phyloP scores from a whole-genome alignment of 2,113 vertebrate species.

The Nyctereutes procyonoides region DNA sequence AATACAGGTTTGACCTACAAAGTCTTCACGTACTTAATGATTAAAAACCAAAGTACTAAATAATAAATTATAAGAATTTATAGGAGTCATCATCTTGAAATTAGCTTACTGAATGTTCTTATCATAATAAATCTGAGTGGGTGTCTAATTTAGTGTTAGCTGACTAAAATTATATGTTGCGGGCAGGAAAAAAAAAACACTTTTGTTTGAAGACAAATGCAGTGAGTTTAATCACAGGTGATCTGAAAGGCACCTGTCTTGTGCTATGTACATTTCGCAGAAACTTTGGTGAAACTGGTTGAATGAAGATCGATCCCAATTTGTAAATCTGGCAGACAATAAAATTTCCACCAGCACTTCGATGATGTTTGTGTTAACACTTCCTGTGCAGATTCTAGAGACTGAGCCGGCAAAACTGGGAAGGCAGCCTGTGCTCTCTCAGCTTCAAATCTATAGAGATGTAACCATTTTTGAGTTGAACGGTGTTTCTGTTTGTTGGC shows the following conservation, averaged over 20 bases:
- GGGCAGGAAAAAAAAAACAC: slow-evolving; percentile 85
- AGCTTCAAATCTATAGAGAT: not conserved
- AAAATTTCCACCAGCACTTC: slow-evolving; percentile 69
- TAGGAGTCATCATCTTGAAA: slow-evolving; percentile 94
- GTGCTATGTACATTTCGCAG: not conserved
- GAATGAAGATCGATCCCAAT: slow-evolving; percentile 81
- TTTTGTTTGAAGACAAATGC: slow-evolving; percentile 92
- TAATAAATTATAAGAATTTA: slow-evolving; percentile 95
- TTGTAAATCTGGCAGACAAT: slow-evolving; percentile 81
- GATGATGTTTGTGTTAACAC: slow-evolving; percentile 75
- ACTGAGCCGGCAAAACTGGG: not conserved
- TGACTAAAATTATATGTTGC: slow-evolving; percentile 93
- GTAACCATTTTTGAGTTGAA: not conserved
- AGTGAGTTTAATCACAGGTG: slow-evolving; percentile 90
- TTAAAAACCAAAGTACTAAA: slow-evolving; percentile 94
- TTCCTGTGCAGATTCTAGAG: slow-evolving; percentile 4
- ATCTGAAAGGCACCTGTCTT: slow-evolving; percentile 79
- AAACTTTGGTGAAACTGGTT: slow-evolving; percentile 79
- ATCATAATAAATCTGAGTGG: slow-evolving; percentile 93
- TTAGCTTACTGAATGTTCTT: slow-evolving; percentile 93
- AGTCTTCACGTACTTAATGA: slow-evolving; percentile 93
- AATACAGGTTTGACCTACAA: slow-evolving; percentile 94
- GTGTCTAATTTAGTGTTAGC: slow-evolving; percentile 92
- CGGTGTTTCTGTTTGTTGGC: not conserved
- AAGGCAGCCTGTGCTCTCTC: not conserved